phyloP scores from a whole-genome alignment of 2,888 invertebrate genomes.

The Punctoribates punctum region DNA sequence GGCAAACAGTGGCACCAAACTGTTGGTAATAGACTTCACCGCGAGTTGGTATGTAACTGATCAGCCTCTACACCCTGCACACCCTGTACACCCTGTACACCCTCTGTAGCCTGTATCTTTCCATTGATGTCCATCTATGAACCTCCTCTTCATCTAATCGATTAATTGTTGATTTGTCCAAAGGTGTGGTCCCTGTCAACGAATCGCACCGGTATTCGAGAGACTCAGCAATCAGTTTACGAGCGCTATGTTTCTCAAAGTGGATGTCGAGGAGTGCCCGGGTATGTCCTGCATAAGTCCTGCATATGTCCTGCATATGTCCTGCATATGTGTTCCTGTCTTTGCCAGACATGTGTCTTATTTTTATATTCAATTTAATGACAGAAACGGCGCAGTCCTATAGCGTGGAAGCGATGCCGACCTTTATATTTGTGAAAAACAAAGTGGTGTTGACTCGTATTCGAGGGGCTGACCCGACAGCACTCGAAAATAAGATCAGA shows the following conservation, averaged over 20 bases:
- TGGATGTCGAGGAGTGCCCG: conserved; percentile 84
- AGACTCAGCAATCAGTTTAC: conserved; percentile 81
- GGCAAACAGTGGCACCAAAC: conserved; percentile 74
- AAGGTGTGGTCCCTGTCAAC: conserved; percentile 95
- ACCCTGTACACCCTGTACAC: no score
- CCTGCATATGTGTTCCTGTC: no score
- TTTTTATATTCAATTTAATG: neutral
- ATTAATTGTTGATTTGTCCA: conserved; percentile 47
- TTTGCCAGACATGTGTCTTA: no score
- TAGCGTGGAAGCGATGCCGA: conserved; percentile 95
- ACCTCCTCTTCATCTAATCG: no score
- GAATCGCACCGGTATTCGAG: conserved; percentile 88
- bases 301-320: no score
- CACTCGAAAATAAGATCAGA: conserved; percentile 81
- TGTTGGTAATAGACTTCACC: conserved; percentile 91
- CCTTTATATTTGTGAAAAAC: conserved; percentile 90
- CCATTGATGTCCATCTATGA: no score
- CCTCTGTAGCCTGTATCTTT: no score
- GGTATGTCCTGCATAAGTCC: conserved; percentile 5
- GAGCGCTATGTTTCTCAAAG: conserved; percentile 75
- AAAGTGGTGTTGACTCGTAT: conserved; percentile 77
- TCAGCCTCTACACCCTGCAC: no score
- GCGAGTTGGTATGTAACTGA: conserved; percentile 86
- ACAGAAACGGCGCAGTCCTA: conserved; percentile 76
- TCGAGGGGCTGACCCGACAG: conserved; percentile 78